These are phyloP conservation scores for Silurus aristotelis DNA, from an alignment of 2,797 vertebrate species.

Conservation along the genomic window DNA sequence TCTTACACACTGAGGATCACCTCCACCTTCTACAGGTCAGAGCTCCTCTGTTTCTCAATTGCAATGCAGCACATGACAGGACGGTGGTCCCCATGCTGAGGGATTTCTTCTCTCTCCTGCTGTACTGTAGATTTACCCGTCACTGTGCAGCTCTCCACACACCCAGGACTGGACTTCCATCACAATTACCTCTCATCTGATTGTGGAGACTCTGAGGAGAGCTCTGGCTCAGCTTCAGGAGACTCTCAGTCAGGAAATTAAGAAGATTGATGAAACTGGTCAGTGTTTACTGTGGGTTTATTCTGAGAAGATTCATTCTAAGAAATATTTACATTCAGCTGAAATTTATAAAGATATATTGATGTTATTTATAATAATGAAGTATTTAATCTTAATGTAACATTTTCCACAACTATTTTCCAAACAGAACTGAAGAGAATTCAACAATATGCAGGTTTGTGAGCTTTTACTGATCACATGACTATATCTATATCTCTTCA, in stretches of 20 bases:
- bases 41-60: slow-evolving; percentile 6
- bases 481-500: too few species aligned
- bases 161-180: not conserved
- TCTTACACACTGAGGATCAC: slow-evolving; percentile 37
- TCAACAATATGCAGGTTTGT: too few species aligned
- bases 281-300: not conserved
- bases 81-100: slow-evolving; percentile 12
- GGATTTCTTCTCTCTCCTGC: slow-evolving; percentile 20
- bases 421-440: too few species aligned
- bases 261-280: not conserved
- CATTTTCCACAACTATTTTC: too few species aligned
- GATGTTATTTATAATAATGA: too few species aligned
- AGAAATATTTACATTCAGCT: too few species aligned
- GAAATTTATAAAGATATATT: too few species aligned
- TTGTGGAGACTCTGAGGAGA: not conserved
- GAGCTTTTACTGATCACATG: too few species aligned
- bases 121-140: slow-evolving; percentile 25
- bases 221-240: not conserved
- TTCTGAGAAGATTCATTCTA: too few species aligned
- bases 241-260: not conserved
- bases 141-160: slow-evolving; percentile 8
- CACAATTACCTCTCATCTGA: not conserved
- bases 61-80: slow-evolving; percentile 25
- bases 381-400: too few species aligned
- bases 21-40: slow-evolving; percentile 41